phyloP scores from a whole-genome alignment of 2,113 vertebrate species.

The Daphoenositta chrysoptera region DNA sequence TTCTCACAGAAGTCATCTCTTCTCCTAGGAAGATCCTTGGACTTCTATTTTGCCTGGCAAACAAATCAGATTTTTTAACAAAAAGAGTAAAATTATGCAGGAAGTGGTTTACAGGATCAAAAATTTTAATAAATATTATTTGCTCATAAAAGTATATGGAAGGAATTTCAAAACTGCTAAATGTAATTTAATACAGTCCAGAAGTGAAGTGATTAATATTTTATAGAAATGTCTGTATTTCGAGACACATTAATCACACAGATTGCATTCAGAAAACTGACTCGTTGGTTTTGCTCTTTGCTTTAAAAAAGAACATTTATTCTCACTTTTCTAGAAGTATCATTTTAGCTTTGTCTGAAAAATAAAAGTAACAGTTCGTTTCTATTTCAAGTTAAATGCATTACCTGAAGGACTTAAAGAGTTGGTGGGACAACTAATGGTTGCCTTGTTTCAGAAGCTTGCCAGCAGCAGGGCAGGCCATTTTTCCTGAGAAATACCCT shows the following conservation, averaged over 20 bases:
- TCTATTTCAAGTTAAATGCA: not conserved
- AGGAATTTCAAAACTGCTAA: slow-evolving; percentile 7
- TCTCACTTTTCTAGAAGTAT: not conserved
- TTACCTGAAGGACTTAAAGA: not conserved
- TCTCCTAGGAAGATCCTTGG: slow-evolving; percentile 37
- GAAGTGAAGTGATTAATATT: slow-evolving; percentile 55
- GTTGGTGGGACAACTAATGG: not conserved
- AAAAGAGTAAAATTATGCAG: not conserved
- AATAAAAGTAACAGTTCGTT: not conserved
- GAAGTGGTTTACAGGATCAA: slow-evolving; percentile 25
- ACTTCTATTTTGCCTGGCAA: slow-evolving; percentile 36
- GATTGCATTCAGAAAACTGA: slow-evolving; percentile 1
- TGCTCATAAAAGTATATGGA: slow-evolving; percentile 4
- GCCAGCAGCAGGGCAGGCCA: not conserved
- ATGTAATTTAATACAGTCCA: slow-evolving; percentile 38
- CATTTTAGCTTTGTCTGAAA: slow-evolving; percentile 6
- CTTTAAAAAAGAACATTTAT: not conserved
- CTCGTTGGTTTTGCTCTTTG: slow-evolving; percentile 23
- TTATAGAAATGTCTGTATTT: slow-evolving; percentile 48
- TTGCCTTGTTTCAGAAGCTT: not conserved
- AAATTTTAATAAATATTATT: slow-evolving; percentile 24
- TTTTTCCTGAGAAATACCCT: not conserved
- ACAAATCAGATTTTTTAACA: slow-evolving; percentile 26
- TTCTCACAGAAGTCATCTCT: slow-evolving; percentile 35
- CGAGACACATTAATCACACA: slow-evolving; percentile 48